Evolutionary conservation across 2,113 vertebrate genomes (phyloP).

Genomic region (Tautogolabrus adspersus): DNA sequence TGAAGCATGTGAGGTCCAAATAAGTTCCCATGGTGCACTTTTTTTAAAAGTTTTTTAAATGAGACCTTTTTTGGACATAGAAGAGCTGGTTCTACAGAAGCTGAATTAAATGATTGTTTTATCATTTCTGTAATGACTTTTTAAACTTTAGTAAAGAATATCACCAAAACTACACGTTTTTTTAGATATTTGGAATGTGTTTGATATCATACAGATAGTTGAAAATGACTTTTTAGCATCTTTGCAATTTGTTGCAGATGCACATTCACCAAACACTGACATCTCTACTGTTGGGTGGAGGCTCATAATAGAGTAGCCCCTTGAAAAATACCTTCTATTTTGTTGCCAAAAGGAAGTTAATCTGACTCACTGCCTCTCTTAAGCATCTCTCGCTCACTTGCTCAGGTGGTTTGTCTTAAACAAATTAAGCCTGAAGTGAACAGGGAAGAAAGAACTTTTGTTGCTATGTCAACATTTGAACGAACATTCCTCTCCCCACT

Average conservation of each 20-base stretch:
- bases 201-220: too few species aligned
- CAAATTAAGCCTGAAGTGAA: slow-evolving; percentile 50
- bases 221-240: background rate
- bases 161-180: too few species aligned
- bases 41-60: background rate
- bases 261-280: background rate
- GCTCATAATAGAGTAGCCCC: background rate
- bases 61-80: background rate
- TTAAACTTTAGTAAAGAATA: too few species aligned
- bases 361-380: background rate
- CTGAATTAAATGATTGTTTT: too few species aligned
- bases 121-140: too few species aligned
- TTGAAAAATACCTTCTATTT: background rate
- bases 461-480: slow-evolving; percentile 64
- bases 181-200: too few species aligned
- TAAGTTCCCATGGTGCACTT: background rate
- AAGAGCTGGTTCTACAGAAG: too few species aligned
- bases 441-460: slow-evolving; percentile 37
- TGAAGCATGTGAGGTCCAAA: background rate
- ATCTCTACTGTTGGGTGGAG: background rate
- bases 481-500: slow-evolving; percentile 28
- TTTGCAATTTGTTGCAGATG: background rate
- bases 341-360: background rate
- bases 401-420: slow-evolving; percentile 39
- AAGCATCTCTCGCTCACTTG: background rate